Evolutionary conservation across 2,797 vertebrate genomes (phyloP).

Genomic region (Pangasius macronema): DNA sequence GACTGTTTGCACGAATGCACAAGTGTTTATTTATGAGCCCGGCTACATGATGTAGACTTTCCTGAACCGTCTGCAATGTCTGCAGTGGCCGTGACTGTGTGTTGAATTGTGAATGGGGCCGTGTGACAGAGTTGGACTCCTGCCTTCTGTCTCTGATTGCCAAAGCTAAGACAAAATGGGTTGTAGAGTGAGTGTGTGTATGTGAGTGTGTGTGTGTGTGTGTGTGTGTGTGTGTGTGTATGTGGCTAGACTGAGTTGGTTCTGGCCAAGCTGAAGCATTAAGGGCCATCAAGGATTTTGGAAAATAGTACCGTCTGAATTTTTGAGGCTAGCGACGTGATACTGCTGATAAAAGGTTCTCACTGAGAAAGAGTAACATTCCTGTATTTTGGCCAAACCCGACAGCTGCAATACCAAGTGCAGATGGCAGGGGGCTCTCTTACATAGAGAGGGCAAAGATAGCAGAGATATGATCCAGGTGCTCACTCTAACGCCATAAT

Average conservation of each 20-base stretch:
- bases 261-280: constrained; percentile 33
- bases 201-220: constrained; percentile 24
- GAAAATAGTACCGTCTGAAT: constrained; percentile 42
- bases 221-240: constrained; percentile 6
- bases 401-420: constrained; percentile 48
- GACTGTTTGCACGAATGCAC: constrained; percentile 18
- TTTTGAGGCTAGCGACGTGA: constrained; percentile 42
- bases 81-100: constrained; percentile 35
- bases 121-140: constrained; percentile 32
- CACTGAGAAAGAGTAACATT: constrained; percentile 32
- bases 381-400: constrained; percentile 30
- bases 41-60: constrained; percentile 7
- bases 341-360: constrained; percentile 57
- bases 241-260: constrained; percentile 34
- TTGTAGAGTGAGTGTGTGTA: background rate
- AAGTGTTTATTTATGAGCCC: constrained; percentile 27
- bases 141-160: background rate
- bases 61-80: constrained; percentile 32
- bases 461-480: constrained; percentile 8
- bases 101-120: constrained; percentile 37
- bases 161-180: constrained; percentile 20
- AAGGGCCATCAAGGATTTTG: constrained; percentile 39
- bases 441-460: background rate
- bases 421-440: constrained; percentile 26
- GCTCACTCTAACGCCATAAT: background rate